phyloP scores from a whole-genome alignment of 37 sponge, comb jelly and placozoan genomes.

The Hormiphora californensis region DNA sequence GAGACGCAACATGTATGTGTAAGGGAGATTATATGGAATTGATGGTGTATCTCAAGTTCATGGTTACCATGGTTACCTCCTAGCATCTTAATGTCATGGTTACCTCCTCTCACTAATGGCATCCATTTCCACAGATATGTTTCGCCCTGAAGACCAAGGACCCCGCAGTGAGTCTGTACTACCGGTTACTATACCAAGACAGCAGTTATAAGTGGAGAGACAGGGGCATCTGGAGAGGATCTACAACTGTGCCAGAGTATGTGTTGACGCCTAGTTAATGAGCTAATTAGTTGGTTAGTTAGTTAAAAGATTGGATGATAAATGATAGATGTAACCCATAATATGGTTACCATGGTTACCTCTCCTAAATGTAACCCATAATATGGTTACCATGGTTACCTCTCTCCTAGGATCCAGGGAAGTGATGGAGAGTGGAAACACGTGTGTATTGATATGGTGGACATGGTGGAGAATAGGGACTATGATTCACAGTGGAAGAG shows the following conservation, averaged over 20 bases:
- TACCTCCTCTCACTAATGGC: not conserved
- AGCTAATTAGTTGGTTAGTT: not conserved
- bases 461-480: slow-evolving; percentile 7
- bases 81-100: no score
- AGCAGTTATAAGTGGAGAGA: not conserved
- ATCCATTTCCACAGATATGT: not conserved
- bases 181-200: not conserved
- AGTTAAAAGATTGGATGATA: not conserved
- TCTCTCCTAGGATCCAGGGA: not conserved
- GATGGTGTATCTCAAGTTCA: no score
- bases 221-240: not conserved
- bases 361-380: not conserved
- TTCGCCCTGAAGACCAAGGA: slow-evolving; percentile 38
- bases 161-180: not conserved
- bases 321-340: not conserved
- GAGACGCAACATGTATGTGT: no score
- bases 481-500: not conserved
- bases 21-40: no score
- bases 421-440: slow-evolving; percentile 47
- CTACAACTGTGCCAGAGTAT: not conserved
- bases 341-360: not conserved
- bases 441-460: slow-evolving; percentile 2
- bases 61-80: no score
- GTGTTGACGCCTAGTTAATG: not conserved
- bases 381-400: not conserved